phyloP scores from a whole-genome alignment of 1,140 invertebrate species.

The Phenacoccus solenopsis region DNA sequence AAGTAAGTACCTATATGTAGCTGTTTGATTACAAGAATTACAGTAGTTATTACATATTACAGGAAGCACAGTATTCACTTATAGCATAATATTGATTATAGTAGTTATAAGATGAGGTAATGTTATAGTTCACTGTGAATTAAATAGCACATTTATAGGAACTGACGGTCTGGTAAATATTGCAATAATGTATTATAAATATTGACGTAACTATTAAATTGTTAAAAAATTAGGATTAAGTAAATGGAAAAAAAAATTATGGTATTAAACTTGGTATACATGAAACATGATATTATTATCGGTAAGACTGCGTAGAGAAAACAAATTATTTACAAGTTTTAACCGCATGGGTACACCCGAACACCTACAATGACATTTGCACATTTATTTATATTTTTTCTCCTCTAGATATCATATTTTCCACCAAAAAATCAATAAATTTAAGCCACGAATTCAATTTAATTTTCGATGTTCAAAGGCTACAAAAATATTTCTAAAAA shows the following conservation, averaged over 20 bases:
- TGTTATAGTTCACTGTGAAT: constrained; percentile 13
- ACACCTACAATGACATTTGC: too few relatives aligned
- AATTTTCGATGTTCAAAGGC: too few relatives aligned
- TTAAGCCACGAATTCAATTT: too few relatives aligned
- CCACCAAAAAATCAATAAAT: too few relatives aligned
- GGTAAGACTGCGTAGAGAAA: constrained; percentile 7
- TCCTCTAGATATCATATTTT: too few relatives aligned
- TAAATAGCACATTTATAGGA: constrained; percentile 14
- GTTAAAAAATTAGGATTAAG: background rate
- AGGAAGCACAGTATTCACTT: constrained; percentile 16
- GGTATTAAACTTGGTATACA: constrained; percentile 14
- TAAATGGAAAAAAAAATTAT: background rate
- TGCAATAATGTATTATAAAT: constrained; percentile 10
- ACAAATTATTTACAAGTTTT: constrained; percentile 1
- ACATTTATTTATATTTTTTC: too few relatives aligned
- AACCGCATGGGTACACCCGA: background rate
- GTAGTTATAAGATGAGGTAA: constrained; percentile 4
- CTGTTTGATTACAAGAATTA: background rate
- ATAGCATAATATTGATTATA: constrained; percentile 11
- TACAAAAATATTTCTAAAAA: too few relatives aligned
- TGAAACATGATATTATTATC: background rate
- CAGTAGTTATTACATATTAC: background rate
- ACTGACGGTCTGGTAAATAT: constrained; percentile 16
- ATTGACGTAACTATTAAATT: constrained; percentile 12
- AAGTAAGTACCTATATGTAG: too few relatives aligned